A percentile compares a stretch with the other conserved stretches of the same genome.
These are phyloP conservation scores for Varanus komodoensis DNA, from an alignment of 2,113 vertebrate species.

Conservation along the genomic window DNA sequence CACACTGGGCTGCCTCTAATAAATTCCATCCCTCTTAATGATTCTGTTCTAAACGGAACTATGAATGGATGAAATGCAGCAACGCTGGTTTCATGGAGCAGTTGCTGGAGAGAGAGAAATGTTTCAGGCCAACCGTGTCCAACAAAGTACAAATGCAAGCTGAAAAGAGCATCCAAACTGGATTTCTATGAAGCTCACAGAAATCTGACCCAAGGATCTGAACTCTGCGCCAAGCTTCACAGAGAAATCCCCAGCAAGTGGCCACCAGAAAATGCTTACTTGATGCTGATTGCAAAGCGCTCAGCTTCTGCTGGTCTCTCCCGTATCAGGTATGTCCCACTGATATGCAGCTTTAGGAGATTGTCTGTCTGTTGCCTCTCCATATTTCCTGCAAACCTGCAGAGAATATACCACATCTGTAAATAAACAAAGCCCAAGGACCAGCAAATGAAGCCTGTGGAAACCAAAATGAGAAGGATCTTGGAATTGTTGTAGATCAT, in stretches of 20 bases:
- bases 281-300: slow-evolving; percentile 97
- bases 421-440: too few relatives aligned
- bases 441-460: too few relatives aligned
- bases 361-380: slow-evolving; percentile 97
- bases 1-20: too few relatives aligned
- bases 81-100: neutral
- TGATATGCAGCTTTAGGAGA: slow-evolving; percentile 91
- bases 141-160: neutral
- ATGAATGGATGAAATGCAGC: too few relatives aligned
- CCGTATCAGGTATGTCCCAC: slow-evolving; percentile 95
- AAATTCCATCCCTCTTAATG: too few relatives aligned
- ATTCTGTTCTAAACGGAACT: too few relatives aligned
- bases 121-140: neutral
- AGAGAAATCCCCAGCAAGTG: neutral
- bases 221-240: neutral
- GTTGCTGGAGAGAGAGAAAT: neutral
- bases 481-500: too few relatives aligned
- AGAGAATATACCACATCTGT: neutral
- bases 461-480: too few relatives aligned
- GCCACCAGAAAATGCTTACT: slow-evolving; percentile 78
- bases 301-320: slow-evolving; percentile 95
- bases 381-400: slow-evolving; percentile 97
- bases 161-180: too few relatives aligned
- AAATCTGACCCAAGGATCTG: too few relatives aligned
- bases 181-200: too few relatives aligned